phyloP scores from a whole-genome alignment of 2,888 invertebrate species.

The Tetheella fluctuosa region DNA sequence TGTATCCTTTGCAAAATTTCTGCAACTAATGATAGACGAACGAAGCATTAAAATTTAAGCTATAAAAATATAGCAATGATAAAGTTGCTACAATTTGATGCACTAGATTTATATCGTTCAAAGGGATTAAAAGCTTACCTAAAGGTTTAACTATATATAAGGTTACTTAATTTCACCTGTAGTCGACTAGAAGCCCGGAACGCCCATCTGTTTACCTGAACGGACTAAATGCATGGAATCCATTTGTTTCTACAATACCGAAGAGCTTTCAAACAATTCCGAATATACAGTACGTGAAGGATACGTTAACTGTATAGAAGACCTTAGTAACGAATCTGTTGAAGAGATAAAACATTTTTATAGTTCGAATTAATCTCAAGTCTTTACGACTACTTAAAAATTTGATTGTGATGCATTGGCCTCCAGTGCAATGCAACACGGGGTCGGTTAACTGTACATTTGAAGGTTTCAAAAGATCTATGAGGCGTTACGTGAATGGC shows the following conservation, averaged over 20 bases:
- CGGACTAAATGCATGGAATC: background rate
- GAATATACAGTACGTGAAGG: background rate
- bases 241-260: background rate
- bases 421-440: background rate
- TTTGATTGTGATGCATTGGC: conserved; percentile 8
- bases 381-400: conserved; percentile 3
- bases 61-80: background rate
- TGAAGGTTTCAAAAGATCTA: background rate
- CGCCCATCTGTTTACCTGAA: background rate
- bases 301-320: background rate
- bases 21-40: background rate
- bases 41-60: background rate
- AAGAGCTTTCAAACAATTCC: background rate
- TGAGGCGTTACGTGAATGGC: background rate
- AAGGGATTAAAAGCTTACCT: background rate
- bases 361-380: background rate
- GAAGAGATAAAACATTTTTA: conserved; percentile 7
- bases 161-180: background rate
- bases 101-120: background rate
- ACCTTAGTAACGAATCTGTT: conserved; percentile 4
- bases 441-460: background rate
- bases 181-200: background rate
- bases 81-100: background rate
- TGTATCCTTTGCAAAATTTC: too few species aligned
- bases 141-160: background rate